phyloP scores from a whole-genome alignment of 1,140 invertebrate species.

The Oreohelix idahoensis region DNA sequence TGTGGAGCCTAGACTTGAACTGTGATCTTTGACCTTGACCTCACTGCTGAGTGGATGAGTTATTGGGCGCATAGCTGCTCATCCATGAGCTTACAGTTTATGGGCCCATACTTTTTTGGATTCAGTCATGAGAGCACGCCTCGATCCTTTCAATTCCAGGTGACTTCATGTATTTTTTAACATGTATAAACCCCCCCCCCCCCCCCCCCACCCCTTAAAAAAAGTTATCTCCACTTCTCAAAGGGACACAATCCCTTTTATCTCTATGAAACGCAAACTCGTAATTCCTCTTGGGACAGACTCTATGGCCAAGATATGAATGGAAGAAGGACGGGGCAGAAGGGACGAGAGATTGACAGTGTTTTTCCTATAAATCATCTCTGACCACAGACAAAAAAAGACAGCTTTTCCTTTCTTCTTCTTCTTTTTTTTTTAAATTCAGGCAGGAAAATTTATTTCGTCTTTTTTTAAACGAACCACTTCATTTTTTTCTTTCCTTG shows the following conservation, averaged over 20 bases:
- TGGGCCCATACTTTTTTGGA: no score
- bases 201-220: not conserved
- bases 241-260: not conserved
- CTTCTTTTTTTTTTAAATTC: no score
- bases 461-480: no score
- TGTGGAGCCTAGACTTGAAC: not conserved
- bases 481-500: no score
- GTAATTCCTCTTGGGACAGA: not conserved
- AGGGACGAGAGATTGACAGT: not conserved
- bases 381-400: not conserved
- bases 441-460: no score
- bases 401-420: not conserved
- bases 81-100: no score
- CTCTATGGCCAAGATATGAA: not conserved
- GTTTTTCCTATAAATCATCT: not conserved
- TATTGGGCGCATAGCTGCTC: no score
- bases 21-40: not conserved
- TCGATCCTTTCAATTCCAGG: no score
- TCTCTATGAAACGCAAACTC: not conserved
- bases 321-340: not conserved
- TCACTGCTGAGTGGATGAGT: not conserved
- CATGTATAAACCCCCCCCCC: no score
- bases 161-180: no score
- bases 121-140: no score
- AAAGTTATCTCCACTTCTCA: not conserved